Evolutionary conservation across 30 jellyfish, hydroid and myxozoan species (phyloP).

Genomic region (Aurelia sp.): DNA sequence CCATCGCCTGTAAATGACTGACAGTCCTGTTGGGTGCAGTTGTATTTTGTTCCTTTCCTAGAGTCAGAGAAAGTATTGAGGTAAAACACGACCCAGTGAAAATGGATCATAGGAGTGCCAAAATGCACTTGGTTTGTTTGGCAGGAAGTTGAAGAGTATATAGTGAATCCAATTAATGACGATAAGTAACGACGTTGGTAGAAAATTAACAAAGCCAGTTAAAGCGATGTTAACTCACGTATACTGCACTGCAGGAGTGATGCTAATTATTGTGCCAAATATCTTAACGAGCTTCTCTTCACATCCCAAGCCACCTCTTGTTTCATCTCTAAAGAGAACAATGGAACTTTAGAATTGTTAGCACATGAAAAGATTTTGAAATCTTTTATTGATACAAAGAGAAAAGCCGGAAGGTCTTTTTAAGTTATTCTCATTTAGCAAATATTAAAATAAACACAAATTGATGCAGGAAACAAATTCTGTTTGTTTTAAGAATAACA

Average conservation of each 20-base stretch:
- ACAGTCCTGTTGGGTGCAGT: slow-evolving; percentile 45
- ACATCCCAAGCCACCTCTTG: neutral
- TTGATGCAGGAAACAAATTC: too few species aligned
- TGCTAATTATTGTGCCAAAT: slow-evolving; percentile 41
- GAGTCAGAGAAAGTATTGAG: neutral
- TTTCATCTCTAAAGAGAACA: neutral
- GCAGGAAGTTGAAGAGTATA: too few species aligned
- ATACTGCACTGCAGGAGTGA: slow-evolving; percentile 36
- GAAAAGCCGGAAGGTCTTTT: too few species aligned
- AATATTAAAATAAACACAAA: too few species aligned
- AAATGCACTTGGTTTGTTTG: neutral
- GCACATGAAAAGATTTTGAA: too few species aligned
- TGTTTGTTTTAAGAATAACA: neutral
- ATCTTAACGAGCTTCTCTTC: slow-evolving; percentile 32
- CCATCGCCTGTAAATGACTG: neutral
- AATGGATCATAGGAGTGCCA: neutral
- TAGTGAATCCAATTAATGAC: too few species aligned
- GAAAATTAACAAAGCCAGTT: too few species aligned
- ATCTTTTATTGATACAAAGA: too few species aligned
- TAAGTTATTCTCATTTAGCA: too few species aligned
- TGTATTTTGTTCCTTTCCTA: slow-evolving; percentile 51
- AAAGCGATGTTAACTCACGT: slow-evolving; percentile 27
- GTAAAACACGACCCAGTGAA: neutral
- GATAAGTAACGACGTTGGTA: too few species aligned
- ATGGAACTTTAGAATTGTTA: neutral